Evolutionary conservation across 2,888 invertebrate species (phyloP), one percentile per base, ranked within the genome.

Genomic region (Pollenia griseotomentosa): DNA sequence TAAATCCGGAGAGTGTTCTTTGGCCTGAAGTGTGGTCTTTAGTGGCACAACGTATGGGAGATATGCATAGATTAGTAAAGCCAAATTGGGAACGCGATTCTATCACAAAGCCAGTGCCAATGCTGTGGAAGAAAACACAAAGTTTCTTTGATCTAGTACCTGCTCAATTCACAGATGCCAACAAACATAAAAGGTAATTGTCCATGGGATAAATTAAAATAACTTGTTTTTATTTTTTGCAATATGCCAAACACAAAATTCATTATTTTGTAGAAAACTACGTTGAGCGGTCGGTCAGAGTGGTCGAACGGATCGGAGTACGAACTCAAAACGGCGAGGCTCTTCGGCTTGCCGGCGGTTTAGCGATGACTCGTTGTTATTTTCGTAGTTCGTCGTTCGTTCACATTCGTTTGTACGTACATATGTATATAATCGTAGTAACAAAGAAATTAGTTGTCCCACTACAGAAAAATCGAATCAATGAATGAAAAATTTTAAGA

Each of bases 41-140:
- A 86, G 95, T 99, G 14, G 98, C 98, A 0, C 94, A 94, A 89
- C 96, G 96, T 91, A 96, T 99, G 96, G 98, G 97, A 14, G 95
- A 95, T 91, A 95, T 99, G 95, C 97, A 98, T 93, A 95, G 96
- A 93, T 95, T 96, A 9, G 90, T 92, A 5, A 89, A 86, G 74
- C 84, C 86, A 44, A 68, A 87, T 74, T 66, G 79, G 71, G 11
- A 59, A 78, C 40, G 48, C 51, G 63, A 89, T 93, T 87, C 63
- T 85, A 89, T 87, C 33, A 75, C 7, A 68, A 89, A 74, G 85
- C 94, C 94, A 88, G 94, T 95, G 90, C 95, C 97, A 53, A 94
- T 95, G 91, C 94, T 98, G 83, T 98, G 97, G 97, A 94, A 95
- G 71, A 97, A 97, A 94, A 94, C 96, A 80, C 95, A 96, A 90